Evolutionary conservation across 2,113 vertebrate species (phyloP).

Genomic region (Callaeas wilsoni): DNA sequence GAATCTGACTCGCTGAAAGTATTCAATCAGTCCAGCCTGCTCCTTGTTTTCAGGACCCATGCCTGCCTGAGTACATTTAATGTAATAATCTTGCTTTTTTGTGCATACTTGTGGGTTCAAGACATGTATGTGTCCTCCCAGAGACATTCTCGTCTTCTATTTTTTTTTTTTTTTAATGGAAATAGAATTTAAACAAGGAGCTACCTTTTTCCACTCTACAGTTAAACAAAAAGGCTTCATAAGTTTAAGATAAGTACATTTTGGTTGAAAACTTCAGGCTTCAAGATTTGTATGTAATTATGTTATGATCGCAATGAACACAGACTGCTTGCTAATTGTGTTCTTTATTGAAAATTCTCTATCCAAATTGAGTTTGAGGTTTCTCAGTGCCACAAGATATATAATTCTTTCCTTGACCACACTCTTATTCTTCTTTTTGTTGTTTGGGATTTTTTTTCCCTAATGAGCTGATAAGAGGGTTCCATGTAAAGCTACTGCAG

Average conservation of each 20-base stretch:
- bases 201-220: background rate
- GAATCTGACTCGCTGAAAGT: background rate
- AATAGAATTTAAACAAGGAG: background rate
- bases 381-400: background rate
- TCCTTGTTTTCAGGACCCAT: background rate
- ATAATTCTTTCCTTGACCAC: background rate
- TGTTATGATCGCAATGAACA: background rate
- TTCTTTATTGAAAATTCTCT: background rate
- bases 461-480: background rate
- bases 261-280: background rate
- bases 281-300: background rate
- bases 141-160: background rate
- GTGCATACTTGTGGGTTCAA: background rate
- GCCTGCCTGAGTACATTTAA: background rate
- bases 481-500: background rate
- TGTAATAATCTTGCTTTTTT: background rate
- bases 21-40: background rate
- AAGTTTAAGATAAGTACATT: background rate
- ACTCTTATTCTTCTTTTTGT: background rate
- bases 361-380: background rate
- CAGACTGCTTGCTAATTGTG: background rate
- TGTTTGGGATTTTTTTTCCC: background rate
- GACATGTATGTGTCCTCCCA: background rate
- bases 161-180: background rate
- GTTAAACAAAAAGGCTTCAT: background rate